Percentiles rank a stretch among this genome's conserved stretches.
These are phyloP conservation scores for Odobenus rosmarus DNA, from an alignment of 2,113 vertebrate genomes.

Conservation along the genomic window DNA sequence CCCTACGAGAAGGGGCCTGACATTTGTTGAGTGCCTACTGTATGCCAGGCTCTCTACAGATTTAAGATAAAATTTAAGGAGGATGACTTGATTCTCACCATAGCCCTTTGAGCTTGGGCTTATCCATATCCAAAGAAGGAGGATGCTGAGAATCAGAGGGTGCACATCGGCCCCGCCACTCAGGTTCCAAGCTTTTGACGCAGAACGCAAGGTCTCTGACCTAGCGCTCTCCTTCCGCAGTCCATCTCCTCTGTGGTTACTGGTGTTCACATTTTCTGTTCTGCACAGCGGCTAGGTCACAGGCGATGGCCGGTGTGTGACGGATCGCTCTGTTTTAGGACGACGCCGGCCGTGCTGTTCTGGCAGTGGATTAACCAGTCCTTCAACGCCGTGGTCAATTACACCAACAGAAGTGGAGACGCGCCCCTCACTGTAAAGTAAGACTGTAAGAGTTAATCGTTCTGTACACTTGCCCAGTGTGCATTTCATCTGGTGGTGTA, in stretches of 20 bases:
- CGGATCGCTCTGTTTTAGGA: slow-evolving; percentile 81
- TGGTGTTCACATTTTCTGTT: fast-evolving
- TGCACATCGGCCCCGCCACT: background rate
- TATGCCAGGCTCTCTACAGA: background rate
- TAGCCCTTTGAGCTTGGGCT: background rate
- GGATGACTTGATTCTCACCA: background rate
- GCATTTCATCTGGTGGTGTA: fast-evolving
- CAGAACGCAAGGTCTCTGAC: fast-evolving
- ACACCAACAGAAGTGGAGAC: slow-evolving; percentile 97
- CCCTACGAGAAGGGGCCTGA: background rate
- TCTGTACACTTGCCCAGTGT: fast-evolving
- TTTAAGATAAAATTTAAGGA: background rate
- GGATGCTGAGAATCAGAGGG: background rate
- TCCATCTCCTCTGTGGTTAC: background rate
- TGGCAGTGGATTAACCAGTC: slow-evolving; percentile 99
- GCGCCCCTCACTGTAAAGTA: slow-evolving; percentile 95
- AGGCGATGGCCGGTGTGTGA: fast-evolving
- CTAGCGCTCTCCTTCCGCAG: fast-evolving
- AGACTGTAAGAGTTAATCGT: background rate
- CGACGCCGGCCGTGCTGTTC: slow-evolving; percentile 95
- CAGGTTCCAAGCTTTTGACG: fast-evolving
- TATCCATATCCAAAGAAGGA: fast-evolving
- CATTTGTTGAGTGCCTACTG: background rate
- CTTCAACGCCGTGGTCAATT: slow-evolving; percentile 98
- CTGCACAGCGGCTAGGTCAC: fast-evolving